These are phyloP conservation scores for Hippocampus comes DNA, from an alignment of 2,113 vertebrate genomes.

Conservation along the genomic window DNA sequence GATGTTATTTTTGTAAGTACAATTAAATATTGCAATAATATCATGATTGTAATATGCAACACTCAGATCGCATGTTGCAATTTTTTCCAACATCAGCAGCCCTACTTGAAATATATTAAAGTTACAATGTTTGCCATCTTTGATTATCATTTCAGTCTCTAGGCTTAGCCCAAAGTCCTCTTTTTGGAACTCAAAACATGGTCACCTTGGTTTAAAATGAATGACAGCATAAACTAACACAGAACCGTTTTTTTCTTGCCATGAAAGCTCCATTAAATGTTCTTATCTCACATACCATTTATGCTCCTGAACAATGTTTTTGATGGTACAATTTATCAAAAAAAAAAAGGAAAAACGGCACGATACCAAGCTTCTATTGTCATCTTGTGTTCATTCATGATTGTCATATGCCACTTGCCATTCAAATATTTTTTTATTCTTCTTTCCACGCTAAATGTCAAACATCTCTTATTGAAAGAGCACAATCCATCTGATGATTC, in stretches of 20 bases:
- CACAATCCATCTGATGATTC: slow-evolving; percentile 70
- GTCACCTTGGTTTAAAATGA: slow-evolving; percentile 14
- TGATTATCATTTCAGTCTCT: too few relatives aligned
- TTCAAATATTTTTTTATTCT: slow-evolving; percentile 63
- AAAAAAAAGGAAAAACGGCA: slow-evolving; percentile 50
- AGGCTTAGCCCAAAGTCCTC: too few relatives aligned
- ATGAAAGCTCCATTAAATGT: slow-evolving; percentile 9
- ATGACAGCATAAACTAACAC: slow-evolving; percentile 2
- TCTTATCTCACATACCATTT: slow-evolving; percentile 28
- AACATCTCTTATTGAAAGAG: slow-evolving; percentile 66
- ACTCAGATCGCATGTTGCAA: too few relatives aligned
- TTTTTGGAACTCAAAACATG: too few relatives aligned
- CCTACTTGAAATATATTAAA: too few relatives aligned
- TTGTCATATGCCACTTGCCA: slow-evolving; percentile 71
- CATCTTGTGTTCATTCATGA: slow-evolving; percentile 62
- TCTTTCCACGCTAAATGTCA: slow-evolving; percentile 71
- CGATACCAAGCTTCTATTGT: slow-evolving; percentile 52
- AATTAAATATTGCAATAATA: too few relatives aligned
- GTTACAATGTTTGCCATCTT: too few relatives aligned
- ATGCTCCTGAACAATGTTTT: slow-evolving; percentile 54
- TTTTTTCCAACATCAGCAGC: too few relatives aligned
- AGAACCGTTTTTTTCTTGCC: slow-evolving; percentile 21
- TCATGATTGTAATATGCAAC: too few relatives aligned
- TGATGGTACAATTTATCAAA: slow-evolving; percentile 45
- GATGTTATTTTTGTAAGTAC: too few relatives aligned